Conservation (phyloP, 2,113 vertebrate species). For the Hyla sarda region DNA sequence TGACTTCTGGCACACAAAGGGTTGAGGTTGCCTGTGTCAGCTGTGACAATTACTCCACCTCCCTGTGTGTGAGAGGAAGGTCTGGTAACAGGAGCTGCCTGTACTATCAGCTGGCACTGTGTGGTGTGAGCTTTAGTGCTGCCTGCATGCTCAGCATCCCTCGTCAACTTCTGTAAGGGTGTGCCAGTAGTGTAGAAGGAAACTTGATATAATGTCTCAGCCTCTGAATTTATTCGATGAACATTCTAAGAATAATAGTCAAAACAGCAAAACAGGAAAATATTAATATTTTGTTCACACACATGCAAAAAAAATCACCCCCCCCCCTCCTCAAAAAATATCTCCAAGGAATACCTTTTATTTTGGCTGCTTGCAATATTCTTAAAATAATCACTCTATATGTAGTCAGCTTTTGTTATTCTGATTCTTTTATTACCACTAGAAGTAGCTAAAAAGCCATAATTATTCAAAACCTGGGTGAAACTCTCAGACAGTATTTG, state of each 20-base stretch:
- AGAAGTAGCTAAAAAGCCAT: background rate
- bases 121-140: conserved; percentile 18
- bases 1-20: conserved; percentile 14
- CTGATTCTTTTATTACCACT: background rate
- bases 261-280: background rate
- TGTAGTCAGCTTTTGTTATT: background rate
- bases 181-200: background rate
- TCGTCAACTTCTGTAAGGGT: conserved; percentile 22
- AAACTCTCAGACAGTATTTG: background rate
- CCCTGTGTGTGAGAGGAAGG: conserved; percentile 27
- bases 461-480: background rate
- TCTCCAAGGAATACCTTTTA: background rate
- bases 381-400: background rate
- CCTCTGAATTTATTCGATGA: background rate
- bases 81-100: conserved; percentile 38
- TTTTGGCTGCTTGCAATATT: background rate
- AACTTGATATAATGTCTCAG: background rate
- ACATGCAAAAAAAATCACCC: background rate
- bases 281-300: background rate
- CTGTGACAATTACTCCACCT: background rate
- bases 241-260: background rate
- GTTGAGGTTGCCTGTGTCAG: conserved; percentile 11
- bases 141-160: conserved; percentile 28
- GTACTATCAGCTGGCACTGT: conserved; percentile 41
- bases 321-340: too few species aligned